Evolutionary conservation across 1,140 invertebrate genomes (phyloP).

Genomic region (Leptopilina clavipes): DNA sequence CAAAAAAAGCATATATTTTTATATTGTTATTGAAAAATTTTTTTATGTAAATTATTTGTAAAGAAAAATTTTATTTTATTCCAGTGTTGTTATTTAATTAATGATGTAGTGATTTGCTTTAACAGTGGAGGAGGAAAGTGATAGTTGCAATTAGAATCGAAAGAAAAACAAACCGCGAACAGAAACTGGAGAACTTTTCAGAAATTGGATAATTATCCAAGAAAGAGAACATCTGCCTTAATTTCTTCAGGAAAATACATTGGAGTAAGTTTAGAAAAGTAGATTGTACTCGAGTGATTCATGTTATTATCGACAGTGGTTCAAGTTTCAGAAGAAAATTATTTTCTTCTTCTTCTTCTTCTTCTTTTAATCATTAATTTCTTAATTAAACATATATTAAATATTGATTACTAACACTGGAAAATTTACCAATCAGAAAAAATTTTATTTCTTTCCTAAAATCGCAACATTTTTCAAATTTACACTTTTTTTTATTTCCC

Average conservation of each 20-base stretch:
- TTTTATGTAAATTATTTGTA: too few relatives aligned
- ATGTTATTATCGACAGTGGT: background rate
- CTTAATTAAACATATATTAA: too few relatives aligned
- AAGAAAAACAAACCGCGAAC: background rate
- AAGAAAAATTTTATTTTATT: too few relatives aligned
- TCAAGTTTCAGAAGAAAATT: background rate
- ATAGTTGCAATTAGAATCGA: background rate
- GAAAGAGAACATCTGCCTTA: slow-evolving; percentile 7
- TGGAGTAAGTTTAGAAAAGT: background rate
- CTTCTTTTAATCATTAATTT: too few relatives aligned
- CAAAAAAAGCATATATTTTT: too few relatives aligned
- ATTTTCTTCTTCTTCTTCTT: background rate
- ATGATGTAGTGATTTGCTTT: background rate
- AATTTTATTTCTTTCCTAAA: too few relatives aligned
- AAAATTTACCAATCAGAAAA: too few relatives aligned
- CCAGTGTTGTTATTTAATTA: background rate
- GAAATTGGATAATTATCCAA: background rate
- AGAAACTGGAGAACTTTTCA: background rate
- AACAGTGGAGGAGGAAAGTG: background rate
- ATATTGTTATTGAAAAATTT: too few relatives aligned
- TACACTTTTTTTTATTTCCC: background rate
- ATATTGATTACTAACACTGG: too few relatives aligned
- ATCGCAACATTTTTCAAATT: background rate
- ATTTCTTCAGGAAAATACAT: background rate
- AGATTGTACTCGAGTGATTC: background rate